Conservation (phyloP, 2,888 invertebrate species). For the Agelastica alni region DNA sequence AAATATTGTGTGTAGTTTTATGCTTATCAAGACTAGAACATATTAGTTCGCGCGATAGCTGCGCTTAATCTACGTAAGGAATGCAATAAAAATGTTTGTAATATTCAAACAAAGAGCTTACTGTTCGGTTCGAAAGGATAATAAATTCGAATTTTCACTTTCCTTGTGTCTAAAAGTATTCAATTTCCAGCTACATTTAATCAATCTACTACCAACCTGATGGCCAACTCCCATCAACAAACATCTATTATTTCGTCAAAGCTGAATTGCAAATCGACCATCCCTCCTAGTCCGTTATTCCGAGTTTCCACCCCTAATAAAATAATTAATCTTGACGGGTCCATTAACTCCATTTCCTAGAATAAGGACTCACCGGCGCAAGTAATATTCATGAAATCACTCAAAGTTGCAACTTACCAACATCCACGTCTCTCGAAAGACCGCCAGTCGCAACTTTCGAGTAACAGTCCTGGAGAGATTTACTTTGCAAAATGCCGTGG, state of each 20-base stretch:
- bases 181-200: no score
- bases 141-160: no score
- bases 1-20: no score
- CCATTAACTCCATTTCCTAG: conserved; percentile 9
- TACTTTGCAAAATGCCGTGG: neutral
- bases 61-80: no score
- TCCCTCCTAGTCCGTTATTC: conserved; percentile 12
- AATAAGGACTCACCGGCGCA: conserved; percentile 5
- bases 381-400: conserved; percentile 16
- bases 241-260: conserved; percentile 16
- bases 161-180: no score
- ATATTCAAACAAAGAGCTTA: no score
- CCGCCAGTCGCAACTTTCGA: conserved; percentile 13
- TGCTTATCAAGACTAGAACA: no score
- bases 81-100: no score
- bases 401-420: conserved; percentile 10
- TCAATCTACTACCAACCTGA: neutral
- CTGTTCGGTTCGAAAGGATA: no score
- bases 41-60: no score
- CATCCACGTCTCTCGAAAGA: neutral
- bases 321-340: conserved; percentile 20
- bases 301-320: conserved; percentile 12
- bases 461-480: conserved; percentile 4
- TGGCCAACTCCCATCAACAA: neutral
- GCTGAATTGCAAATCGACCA: conserved; percentile 12